Percentiles rank a stretch among this genome's conserved stretches.
Conservation (phyloP, 1,140 invertebrate genomes). For the Mizuhopecten yessoensis region DNA sequence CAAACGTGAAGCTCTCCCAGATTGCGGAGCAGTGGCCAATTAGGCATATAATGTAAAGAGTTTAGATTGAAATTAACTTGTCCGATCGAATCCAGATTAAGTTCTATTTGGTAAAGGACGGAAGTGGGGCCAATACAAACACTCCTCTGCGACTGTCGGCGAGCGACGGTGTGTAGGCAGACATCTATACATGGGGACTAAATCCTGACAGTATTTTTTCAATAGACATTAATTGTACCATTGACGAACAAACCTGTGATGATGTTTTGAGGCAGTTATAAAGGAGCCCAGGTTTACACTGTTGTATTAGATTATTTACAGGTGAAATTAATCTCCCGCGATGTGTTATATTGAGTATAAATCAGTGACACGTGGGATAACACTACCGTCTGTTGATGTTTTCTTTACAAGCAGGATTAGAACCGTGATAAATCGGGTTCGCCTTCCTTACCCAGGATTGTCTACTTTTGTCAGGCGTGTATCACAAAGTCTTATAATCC, state of each 20-base stretch:
- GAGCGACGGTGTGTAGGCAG: neutral
- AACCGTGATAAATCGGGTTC: neutral
- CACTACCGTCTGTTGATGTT: neutral
- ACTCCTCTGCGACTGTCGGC: neutral
- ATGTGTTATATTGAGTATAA: neutral
- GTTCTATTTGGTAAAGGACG: neutral
- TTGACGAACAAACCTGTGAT: neutral
- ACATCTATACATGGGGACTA: neutral
- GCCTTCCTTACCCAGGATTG: neutral
- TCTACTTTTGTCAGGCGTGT: neutral
- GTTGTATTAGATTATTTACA: neutral
- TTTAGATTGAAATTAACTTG: neutral
- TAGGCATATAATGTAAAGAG: slow-evolving; percentile 1
- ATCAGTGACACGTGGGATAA: neutral
- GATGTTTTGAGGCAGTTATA: neutral
- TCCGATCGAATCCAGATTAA: neutral
- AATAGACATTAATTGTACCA: neutral
- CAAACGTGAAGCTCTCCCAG: neutral
- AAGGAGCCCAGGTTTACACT: neutral
- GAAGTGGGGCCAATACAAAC: neutral
- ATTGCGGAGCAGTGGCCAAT: neutral
- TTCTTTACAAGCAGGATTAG: neutral
- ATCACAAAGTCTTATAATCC: neutral
- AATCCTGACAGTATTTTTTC: neutral
- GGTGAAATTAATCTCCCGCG: neutral